Percentiles rank a stretch among this genome's conserved stretches.
phyloP scores from a whole-genome alignment of 2,797 vertebrate genomes.

The Mus spretus region DNA sequence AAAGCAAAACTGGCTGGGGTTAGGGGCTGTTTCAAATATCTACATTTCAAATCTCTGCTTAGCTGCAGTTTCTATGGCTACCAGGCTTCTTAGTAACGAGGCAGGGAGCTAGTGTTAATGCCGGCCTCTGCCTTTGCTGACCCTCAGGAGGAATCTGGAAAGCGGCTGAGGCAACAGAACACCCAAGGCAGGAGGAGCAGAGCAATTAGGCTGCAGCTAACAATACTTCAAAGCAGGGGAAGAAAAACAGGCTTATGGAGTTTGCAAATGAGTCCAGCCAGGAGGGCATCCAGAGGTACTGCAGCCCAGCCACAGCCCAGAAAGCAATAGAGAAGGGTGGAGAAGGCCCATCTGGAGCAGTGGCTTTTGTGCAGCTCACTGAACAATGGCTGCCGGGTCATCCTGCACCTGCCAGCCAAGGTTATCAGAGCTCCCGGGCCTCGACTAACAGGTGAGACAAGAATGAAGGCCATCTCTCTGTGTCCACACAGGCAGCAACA shows the following conservation, averaged over 20 bases:
- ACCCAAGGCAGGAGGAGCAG: conserved; percentile 69
- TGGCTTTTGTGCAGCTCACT: not conserved
- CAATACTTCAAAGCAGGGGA: conserved; percentile 32
- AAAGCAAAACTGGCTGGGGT: conserved; percentile 78
- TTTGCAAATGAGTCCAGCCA: conserved; percentile 28
- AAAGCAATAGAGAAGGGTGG: not conserved
- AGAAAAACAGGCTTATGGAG: not conserved
- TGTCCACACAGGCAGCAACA: not conserved
- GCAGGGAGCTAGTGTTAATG: conserved; percentile 48
- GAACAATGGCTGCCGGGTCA: not conserved
- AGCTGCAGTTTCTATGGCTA: conserved; percentile 84
- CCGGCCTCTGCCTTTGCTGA: conserved; percentile 77
- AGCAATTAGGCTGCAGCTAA: conserved; percentile 70
- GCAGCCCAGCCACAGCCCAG: not conserved
- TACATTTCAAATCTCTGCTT: conserved; percentile 82
- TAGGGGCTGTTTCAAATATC: conserved; percentile 77
- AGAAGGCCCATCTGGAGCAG: not conserved
- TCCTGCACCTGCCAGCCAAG: not conserved
- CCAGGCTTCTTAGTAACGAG: conserved; percentile 80
- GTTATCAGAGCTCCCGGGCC: not conserved
- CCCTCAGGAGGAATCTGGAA: conserved; percentile 80
- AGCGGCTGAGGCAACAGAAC: conserved; percentile 62
- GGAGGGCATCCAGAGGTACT: not conserved
- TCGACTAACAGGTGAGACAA: not conserved
- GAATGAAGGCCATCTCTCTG: accelerated